Evolutionary conservation across 2,113 vertebrate genomes (phyloP).

Genomic region (Micronycteris hirsuta): DNA sequence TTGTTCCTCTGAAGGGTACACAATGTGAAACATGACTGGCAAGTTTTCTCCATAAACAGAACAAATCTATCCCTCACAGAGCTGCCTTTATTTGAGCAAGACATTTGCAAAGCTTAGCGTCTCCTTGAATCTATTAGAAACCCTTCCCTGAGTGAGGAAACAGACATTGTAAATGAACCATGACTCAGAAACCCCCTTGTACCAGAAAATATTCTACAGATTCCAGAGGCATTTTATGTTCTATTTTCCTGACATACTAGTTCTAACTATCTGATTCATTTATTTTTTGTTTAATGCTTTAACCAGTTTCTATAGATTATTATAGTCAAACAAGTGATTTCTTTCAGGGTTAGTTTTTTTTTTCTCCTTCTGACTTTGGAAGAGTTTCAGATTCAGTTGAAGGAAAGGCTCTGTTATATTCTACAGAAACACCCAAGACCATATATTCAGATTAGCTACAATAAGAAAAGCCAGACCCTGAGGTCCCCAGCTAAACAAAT

Average conservation of each 20-base stretch:
- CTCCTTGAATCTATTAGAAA: conserved; percentile 85
- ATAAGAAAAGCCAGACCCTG: conserved; percentile 68
- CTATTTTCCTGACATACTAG: conserved; percentile 78
- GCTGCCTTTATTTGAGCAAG: conserved; percentile 82
- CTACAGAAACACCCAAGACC: conserved; percentile 59
- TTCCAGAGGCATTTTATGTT: conserved; percentile 80
- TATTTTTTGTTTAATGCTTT: conserved; percentile 81
- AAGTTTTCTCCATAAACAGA: conserved; percentile 83
- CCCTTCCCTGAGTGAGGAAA: conserved; percentile 82
- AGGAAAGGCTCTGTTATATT: conserved; percentile 71
- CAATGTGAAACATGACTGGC: conserved; percentile 78
- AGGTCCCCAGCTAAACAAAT: conserved; percentile 50
- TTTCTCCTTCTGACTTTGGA: conserved; percentile 63
- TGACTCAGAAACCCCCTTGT: conserved; percentile 81
- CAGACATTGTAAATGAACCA: conserved; percentile 85
- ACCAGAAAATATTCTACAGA: conserved; percentile 82
- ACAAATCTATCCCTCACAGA: conserved; percentile 79
- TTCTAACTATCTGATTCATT: conserved; percentile 84
- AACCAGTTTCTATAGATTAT: conserved; percentile 79
- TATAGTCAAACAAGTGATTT: conserved; percentile 75
- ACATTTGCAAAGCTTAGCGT: conserved; percentile 76
- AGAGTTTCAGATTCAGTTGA: conserved; percentile 71
- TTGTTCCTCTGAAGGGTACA: conserved; percentile 75
- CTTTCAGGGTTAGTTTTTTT: conserved; percentile 74
- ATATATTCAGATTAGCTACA: conserved; percentile 63